phyloP scores from a whole-genome alignment of 2,888 invertebrate genomes.

The Drosophila macrospina region DNA sequence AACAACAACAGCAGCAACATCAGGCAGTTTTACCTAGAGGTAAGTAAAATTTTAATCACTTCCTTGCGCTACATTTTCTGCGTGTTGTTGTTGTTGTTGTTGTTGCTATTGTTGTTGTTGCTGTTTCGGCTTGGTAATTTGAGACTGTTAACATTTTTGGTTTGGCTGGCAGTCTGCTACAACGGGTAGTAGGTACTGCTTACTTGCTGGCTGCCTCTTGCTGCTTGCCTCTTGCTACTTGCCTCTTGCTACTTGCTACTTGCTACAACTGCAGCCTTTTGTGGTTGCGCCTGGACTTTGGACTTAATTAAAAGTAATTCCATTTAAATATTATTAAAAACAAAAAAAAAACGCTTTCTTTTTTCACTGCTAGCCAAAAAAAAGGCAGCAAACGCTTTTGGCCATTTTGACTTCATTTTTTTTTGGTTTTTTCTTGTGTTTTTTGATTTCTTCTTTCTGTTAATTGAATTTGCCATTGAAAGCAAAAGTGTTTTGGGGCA shows the following conservation, averaged over 20 bases:
- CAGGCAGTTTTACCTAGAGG: constrained; percentile 33
- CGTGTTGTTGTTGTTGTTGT: constrained; percentile 8
- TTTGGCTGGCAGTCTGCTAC: constrained; percentile 34
- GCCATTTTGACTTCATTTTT: constrained; percentile 40
- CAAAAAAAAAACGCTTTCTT: constrained; percentile 58
- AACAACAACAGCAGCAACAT: constrained; percentile 10
- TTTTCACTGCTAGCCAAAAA: constrained; percentile 27
- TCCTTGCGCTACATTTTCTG: constrained; percentile 60
- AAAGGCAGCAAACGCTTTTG: constrained; percentile 26
- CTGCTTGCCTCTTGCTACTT: no score
- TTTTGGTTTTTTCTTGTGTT: background rate
- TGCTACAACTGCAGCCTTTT: constrained; percentile 46
- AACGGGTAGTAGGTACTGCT: background rate
- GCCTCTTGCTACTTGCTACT: no score
- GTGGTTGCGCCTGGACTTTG: constrained; percentile 60
- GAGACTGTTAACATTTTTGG: constrained; percentile 73
- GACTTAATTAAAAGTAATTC: constrained; percentile 78
- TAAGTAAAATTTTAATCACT: constrained; percentile 75
- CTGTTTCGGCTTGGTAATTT: constrained; percentile 63
- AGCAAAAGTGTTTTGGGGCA: constrained; percentile 58
- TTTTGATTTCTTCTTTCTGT: constrained; percentile 31
- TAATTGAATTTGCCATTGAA: constrained; percentile 58
- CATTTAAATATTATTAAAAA: constrained; percentile 72
- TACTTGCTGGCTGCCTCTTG: background rate
- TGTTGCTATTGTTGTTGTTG: constrained; percentile 21